Evolutionary conservation across 2,113 vertebrate genomes (phyloP).

Genomic region (Crypturellus undulatus): DNA sequence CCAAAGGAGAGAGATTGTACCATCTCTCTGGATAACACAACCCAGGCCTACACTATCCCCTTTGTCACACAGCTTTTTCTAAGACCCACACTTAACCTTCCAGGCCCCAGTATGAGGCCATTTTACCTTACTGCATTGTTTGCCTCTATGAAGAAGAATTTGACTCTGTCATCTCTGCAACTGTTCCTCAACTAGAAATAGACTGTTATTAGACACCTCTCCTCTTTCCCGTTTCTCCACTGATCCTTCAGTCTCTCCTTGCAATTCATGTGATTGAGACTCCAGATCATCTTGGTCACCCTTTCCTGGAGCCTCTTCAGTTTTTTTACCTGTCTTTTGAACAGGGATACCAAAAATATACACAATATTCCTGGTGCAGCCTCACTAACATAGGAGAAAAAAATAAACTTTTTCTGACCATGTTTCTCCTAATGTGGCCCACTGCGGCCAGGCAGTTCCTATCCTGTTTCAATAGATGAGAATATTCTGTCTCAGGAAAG

Average conservation of each 20-base stretch:
- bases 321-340: background rate
- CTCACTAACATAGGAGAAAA: too few relatives aligned
- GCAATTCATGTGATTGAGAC: background rate
- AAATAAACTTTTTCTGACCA: too few relatives aligned
- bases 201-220: background rate
- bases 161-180: background rate
- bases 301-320: background rate
- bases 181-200: background rate
- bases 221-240: fast-evolving
- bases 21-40: background rate
- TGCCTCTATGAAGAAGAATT: background rate
- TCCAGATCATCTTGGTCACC: background rate
- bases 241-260: background rate
- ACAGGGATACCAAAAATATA: too few relatives aligned
- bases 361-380: too few relatives aligned
- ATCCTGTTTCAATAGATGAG: too few relatives aligned
- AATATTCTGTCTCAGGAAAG: too few relatives aligned
- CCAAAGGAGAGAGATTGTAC: background rate
- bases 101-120: background rate
- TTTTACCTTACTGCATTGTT: background rate
- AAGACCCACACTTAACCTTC: background rate
- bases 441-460: too few relatives aligned
- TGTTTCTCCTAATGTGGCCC: too few relatives aligned
- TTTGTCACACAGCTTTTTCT: background rate
- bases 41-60: background rate